Evolutionary conservation across 2,888 invertebrate genomes (phyloP).

Genomic region (Tinea trinotella): DNA sequence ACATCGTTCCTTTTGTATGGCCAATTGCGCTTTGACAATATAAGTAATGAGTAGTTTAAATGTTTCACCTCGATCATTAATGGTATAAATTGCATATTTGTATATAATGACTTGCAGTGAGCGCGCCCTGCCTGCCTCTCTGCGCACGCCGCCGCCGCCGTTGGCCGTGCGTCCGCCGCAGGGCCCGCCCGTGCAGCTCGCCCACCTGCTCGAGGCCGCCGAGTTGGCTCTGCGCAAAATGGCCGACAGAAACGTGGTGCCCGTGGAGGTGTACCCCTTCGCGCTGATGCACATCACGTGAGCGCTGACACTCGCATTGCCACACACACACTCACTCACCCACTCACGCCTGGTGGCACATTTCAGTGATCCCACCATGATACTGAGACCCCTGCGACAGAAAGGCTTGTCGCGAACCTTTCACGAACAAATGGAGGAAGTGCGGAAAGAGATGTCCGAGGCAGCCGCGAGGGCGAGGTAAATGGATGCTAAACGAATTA

Average conservation of each 20-base stretch:
- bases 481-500: not conserved
- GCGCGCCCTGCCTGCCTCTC: not conserved
- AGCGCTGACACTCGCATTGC: slow-evolving; percentile 35
- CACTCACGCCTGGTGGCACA: too few species aligned
- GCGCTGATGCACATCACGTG: slow-evolving; percentile 65
- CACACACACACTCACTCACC: not conserved
- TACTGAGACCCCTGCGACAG: slow-evolving; percentile 75
- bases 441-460: slow-evolving; percentile 72
- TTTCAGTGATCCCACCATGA: slow-evolving; percentile 46
- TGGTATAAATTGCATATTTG: too few species aligned
- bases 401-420: slow-evolving; percentile 74
- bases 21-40: too few species aligned
- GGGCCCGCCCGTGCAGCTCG: slow-evolving; percentile 75
- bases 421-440: slow-evolving; percentile 64
- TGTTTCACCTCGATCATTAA: too few species aligned
- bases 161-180: slow-evolving; percentile 30
- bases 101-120: too few species aligned
- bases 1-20: too few species aligned
- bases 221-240: slow-evolving; percentile 75
- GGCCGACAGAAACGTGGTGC: slow-evolving; percentile 76
- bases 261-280: slow-evolving; percentile 77
- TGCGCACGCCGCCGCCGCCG: not conserved
- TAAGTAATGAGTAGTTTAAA: too few species aligned
- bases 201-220: slow-evolving; percentile 80
- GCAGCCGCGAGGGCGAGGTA: slow-evolving; percentile 72